A percentile compares a stretch with the other conserved stretches of the same genome.
Evolutionary conservation across 2,888 invertebrate genomes (phyloP).

Genomic region (Alentia gelatinosa): DNA sequence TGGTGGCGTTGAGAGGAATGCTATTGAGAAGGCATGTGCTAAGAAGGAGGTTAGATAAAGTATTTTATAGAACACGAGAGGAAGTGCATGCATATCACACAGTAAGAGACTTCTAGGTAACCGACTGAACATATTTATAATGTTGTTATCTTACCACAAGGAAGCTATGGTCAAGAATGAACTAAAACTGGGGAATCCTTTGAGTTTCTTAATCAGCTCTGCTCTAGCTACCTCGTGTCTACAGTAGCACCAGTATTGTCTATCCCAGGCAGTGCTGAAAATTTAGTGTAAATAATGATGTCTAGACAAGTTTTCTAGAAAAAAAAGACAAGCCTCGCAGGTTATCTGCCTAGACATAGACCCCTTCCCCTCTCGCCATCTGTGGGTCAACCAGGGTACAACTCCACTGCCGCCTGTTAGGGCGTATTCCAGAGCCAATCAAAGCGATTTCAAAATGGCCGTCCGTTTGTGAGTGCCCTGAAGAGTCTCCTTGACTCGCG

Average conservation of each 20-base stretch:
- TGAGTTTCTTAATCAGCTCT: background rate
- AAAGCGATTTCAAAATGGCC: background rate
- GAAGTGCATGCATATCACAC: background rate
- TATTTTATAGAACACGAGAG: no score
- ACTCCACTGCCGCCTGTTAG: background rate
- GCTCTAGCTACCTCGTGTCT: background rate
- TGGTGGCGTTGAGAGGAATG: background rate
- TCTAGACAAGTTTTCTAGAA: background rate
- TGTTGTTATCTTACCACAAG: background rate
- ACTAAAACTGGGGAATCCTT: background rate
- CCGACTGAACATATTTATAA: no score
- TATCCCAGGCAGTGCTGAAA: background rate
- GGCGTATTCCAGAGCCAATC: background rate
- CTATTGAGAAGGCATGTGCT: background rate
- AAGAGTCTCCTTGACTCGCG: background rate
- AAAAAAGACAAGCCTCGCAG: background rate
- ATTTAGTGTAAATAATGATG: background rate
- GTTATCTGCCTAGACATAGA: background rate
- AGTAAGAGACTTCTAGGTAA: background rate
- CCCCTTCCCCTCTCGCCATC: background rate
- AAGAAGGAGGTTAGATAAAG: background rate
- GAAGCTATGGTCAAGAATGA: background rate
- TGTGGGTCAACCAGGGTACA: background rate
- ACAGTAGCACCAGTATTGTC: background rate
- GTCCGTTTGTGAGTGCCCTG: background rate